Evolutionary conservation across 1,140 invertebrate genomes (phyloP).

Genomic region (Monochamus saltuarius): DNA sequence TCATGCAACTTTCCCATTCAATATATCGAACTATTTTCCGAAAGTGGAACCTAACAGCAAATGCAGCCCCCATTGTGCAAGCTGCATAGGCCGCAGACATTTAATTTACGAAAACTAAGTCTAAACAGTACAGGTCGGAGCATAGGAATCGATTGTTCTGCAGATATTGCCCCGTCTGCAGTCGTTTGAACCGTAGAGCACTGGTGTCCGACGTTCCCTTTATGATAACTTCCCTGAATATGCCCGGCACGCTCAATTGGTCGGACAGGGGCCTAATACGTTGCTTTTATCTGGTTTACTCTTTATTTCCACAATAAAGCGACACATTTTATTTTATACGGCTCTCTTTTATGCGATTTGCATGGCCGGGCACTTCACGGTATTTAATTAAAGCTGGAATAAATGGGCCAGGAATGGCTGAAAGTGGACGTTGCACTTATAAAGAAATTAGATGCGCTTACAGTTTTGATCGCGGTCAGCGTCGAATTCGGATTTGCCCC

Average conservation of each 20-base stretch:
- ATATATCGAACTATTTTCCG: too few species aligned
- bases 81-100: background rate
- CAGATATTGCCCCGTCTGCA: conserved; percentile 25
- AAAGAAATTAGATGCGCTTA: background rate
- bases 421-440: background rate
- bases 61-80: too few species aligned
- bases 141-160: conserved; percentile 25
- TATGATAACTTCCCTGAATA: background rate
- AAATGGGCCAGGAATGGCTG: background rate
- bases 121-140: conserved; percentile 8
- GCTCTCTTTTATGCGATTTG: conserved; percentile 13
- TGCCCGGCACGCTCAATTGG: conserved; percentile 11
- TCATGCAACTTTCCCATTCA: too few species aligned
- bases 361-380: background rate
- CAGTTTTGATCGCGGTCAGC: too few species aligned
- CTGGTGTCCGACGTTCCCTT: background rate
- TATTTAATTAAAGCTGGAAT: conserved; percentile 12
- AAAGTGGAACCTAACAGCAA: too few species aligned
- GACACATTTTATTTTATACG: conserved; percentile 16
- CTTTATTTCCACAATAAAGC: conserved; percentile 18
- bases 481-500: background rate
- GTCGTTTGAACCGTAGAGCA: conserved; percentile 9
- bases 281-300: conserved; percentile 13
- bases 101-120: conserved; percentile 3
- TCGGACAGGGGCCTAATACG: conserved; percentile 7